Base-by-base conservation (phyloP, 2,113 vertebrate genomes). In the Halcyon malimbica region DNA sequence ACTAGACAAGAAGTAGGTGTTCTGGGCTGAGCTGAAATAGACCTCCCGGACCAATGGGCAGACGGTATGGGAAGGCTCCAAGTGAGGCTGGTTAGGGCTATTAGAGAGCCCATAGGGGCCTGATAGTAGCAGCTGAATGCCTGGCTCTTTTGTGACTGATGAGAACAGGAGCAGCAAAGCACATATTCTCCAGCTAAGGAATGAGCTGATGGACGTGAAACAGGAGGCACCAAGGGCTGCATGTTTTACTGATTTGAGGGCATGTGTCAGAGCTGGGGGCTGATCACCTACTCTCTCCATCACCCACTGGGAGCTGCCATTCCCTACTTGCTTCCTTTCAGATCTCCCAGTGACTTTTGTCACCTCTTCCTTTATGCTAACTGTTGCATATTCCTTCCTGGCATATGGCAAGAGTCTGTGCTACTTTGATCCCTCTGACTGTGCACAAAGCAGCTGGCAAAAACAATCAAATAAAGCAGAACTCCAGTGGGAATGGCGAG, bases 1-100 rank as follows among this genome's bases (percentile, higher is more conserved):
- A 4, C 10, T 16, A 15, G 4, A 1, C 6, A 44, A 73, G 8
- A 50, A 56, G 17, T 0, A 1, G 3, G 7, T 24, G 6, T 74
- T 7, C 53, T 85, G 44, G 44, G 13, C 50, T 69, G 33, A 91
- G 41, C 16, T 84, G 39, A 82, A 35, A 64, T 12, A 54, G 56
- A 13, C 3, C 23, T 86, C 16, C 48, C 39, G 29, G 21, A 37
- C 51, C 77, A 48, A 42, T 31, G 21, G 25, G 31, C 44, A 57
- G 21, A 79, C 33, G 17, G 16, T 53, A 3, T 42, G 20, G 6
- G 39, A 10, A 74, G 24, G 19, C 81, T 83, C 33, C 39, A 56
- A 24, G 31, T 81, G 25, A n/a, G 11, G 25, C 31, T 67, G 46
- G 23, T 59, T 41, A 74, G 16, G 19, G 37, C 29, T 68, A 3